Conservation (phyloP, 2,888 invertebrate species). For the Melieria omissa region DNA sequence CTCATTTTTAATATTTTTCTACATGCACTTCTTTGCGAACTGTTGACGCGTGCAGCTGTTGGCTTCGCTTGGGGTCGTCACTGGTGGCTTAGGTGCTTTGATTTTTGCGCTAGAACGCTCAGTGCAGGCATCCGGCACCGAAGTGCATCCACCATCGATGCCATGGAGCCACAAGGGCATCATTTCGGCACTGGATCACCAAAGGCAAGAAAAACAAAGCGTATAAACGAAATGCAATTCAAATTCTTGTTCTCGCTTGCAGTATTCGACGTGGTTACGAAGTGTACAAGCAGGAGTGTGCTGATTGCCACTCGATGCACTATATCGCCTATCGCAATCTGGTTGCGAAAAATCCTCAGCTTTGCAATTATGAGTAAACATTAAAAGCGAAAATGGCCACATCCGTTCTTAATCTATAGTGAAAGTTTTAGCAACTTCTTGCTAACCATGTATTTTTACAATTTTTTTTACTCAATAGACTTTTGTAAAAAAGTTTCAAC, state of each 20-base stretch:
- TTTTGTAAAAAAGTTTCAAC: too few relatives aligned
- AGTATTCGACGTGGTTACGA: constrained; percentile 91
- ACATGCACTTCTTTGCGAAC: neutral
- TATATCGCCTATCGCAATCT: constrained; percentile 94
- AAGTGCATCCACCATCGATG: constrained; percentile 84
- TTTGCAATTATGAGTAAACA: too few relatives aligned
- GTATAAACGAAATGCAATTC: neutral
- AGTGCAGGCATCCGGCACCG: constrained; percentile 82
- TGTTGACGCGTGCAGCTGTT: constrained; percentile 71
- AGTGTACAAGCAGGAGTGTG: constrained; percentile 99
- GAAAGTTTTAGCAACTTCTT: too few relatives aligned
- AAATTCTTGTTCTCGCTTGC: constrained; percentile 32
- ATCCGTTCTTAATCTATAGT: too few relatives aligned
- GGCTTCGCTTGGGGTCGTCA: constrained; percentile 82
- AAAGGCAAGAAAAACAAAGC: constrained; percentile 71
- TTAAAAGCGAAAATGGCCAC: too few relatives aligned
- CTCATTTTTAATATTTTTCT: neutral
- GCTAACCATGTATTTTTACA: too few relatives aligned
- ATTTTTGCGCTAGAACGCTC: constrained; percentile 86
- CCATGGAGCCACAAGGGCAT: constrained; percentile 88
- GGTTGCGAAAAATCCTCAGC: too few relatives aligned
- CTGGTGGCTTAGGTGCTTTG: constrained; percentile 86
- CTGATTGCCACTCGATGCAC: constrained; percentile 96
- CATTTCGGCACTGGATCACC: constrained; percentile 85
- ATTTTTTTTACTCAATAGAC: too few relatives aligned